Conservation (phyloP, 2,888 invertebrate species). For the Nomada ruficornis region DNA sequence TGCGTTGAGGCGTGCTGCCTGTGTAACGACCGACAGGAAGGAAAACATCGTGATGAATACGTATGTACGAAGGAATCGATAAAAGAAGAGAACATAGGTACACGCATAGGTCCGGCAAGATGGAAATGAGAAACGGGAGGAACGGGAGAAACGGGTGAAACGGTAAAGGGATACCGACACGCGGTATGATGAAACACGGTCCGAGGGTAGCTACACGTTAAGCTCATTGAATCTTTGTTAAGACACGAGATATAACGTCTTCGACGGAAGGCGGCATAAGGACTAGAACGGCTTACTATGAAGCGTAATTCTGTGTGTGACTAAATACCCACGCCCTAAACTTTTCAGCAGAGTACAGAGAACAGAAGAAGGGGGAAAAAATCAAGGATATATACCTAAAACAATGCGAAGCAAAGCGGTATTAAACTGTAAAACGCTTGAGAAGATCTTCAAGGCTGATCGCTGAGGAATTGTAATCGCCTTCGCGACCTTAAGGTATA, state of each 20-base stretch:
- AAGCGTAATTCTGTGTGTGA: conserved; percentile 64
- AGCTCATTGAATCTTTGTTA: conserved; percentile 53
- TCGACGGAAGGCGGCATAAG: conserved; percentile 52
- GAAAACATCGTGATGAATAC: neutral
- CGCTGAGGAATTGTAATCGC: conserved; percentile 55
- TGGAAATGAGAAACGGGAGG: conserved; percentile 4
- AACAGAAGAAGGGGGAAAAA: conserved; percentile 39
- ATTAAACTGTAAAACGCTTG: conserved; percentile 44
- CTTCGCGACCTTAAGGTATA: conserved; percentile 46
- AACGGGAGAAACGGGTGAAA: neutral
- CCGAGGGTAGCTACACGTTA: conserved; percentile 83
- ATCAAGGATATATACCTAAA: conserved; percentile 34
- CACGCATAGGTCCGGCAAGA: neutral
- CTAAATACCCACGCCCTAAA: conserved; percentile 32
- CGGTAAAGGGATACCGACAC: conserved; percentile 66
- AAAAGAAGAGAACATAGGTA: conserved; percentile 4
- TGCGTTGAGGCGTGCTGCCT: conserved; percentile 50
- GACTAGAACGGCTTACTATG: conserved; percentile 64
- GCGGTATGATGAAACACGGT: conserved; percentile 79
- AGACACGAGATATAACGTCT: conserved; percentile 48
- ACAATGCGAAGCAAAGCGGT: conserved; percentile 35
- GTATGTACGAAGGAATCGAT: conserved; percentile 14
- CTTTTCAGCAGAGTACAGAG: conserved; percentile 32
- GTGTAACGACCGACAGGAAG: conserved; percentile 20
- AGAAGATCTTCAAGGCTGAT: conserved; percentile 58